These are phyloP conservation scores for Apodemia zela DNA, from an alignment of 2,888 invertebrate species.

Conservation along the genomic window DNA sequence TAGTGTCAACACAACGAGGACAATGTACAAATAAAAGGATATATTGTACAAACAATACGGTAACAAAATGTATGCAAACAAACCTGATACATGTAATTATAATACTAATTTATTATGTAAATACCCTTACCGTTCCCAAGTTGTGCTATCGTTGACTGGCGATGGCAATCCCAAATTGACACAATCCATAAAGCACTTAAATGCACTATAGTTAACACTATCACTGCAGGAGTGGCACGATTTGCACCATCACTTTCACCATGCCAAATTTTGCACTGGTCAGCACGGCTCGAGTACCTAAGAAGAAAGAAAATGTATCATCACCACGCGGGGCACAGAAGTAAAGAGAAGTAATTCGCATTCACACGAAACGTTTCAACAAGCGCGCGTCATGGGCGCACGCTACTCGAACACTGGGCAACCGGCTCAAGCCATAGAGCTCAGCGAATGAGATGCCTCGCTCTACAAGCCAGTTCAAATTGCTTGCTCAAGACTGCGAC, in stretches of 20 bases:
- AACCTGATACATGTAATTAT: slow-evolving; percentile 21
- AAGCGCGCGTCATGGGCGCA: slow-evolving; percentile 47
- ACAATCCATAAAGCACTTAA: slow-evolving; percentile 76
- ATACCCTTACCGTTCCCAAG: slow-evolving; percentile 71
- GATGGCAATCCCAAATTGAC: slow-evolving; percentile 74
- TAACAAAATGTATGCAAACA: slow-evolving; percentile 31
- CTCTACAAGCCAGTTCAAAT: slow-evolving; percentile 14
- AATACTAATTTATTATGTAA: slow-evolving; percentile 24
- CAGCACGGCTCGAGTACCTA: slow-evolving; percentile 56
- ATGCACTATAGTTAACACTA: slow-evolving; percentile 71
- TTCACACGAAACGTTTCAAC: slow-evolving; percentile 33
- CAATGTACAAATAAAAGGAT: slow-evolving; percentile 23
- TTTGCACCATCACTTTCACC: slow-evolving; percentile 74
- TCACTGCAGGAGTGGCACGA: slow-evolving; percentile 67
- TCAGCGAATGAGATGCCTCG: slow-evolving; percentile 14
- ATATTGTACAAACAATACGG: slow-evolving; percentile 29
- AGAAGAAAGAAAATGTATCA: slow-evolving; percentile 63
- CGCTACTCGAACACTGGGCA: slow-evolving; percentile 62
- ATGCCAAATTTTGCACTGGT: slow-evolving; percentile 54
- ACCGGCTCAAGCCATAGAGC: slow-evolving; percentile 20
- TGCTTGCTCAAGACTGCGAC: slow-evolving; percentile 40
- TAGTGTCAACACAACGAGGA: slow-evolving; percentile 11
- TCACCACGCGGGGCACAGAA: slow-evolving; percentile 47
- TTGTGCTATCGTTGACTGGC: slow-evolving; percentile 70
- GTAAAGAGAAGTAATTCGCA: slow-evolving; percentile 40